Evolutionary conservation across 2,113 vertebrate genomes (phyloP).

Genomic region (Crypturellus undulatus): DNA sequence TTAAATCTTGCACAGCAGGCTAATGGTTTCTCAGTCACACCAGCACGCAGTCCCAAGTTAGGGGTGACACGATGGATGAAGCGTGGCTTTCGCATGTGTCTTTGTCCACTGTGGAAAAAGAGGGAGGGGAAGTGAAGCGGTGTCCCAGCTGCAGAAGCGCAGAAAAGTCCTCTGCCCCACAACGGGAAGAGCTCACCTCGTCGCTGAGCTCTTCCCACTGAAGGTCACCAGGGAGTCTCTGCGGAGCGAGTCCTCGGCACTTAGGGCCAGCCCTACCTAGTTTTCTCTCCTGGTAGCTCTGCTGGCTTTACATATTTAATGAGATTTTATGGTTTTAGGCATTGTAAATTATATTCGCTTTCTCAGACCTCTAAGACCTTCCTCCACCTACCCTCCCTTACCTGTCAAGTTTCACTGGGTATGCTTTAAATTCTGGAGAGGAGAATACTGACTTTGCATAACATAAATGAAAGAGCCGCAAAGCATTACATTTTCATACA

Average conservation of each 20-base stretch:
- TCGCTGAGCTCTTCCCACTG: background rate
- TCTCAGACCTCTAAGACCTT: slow-evolving; percentile 64
- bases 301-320: slow-evolving; percentile 66
- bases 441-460: slow-evolving; percentile 68
- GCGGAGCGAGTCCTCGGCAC: background rate
- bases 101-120: background rate
- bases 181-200: background rate
- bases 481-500: slow-evolving; percentile 39
- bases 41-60: background rate
- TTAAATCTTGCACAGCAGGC: background rate
- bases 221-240: slow-evolving; percentile 39
- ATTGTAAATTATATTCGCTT: slow-evolving; percentile 74
- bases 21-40: background rate
- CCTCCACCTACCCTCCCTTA: slow-evolving; percentile 64
- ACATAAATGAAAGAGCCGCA: slow-evolving; percentile 33
- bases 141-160: background rate
- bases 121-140: background rate
- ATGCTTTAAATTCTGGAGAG: slow-evolving; percentile 73
- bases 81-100: background rate
- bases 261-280: slow-evolving; percentile 31
- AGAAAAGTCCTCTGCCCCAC: background rate
- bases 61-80: background rate
- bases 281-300: slow-evolving; percentile 20
- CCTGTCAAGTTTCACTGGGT: slow-evolving; percentile 77
- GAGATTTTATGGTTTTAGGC: slow-evolving; percentile 56